Evolutionary conservation across 2,797 vertebrate genomes (phyloP), one percentile per base, ranked within the genome.

Genomic region (Melanotaenia trifasciata): DNA sequence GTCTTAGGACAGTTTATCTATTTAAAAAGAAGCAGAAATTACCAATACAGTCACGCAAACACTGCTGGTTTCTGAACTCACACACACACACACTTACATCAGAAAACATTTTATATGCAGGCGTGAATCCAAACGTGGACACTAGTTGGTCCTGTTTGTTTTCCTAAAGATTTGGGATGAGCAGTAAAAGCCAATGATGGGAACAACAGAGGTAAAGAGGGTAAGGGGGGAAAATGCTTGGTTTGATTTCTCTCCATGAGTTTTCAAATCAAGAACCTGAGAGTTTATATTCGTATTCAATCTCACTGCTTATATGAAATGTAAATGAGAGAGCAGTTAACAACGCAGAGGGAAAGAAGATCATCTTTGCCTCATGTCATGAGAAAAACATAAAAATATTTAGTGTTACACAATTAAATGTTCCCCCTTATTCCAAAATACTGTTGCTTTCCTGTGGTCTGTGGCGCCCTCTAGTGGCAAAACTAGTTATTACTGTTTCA

Each of bases 401-500:
- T 47, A 47, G 6, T 8, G 43, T 47, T 47, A n/a, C 20, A 47
- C 20, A 8, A n/a, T 3, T 10, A 53, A 53, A 13, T 28, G 24
- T 28, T 14, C n/a, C 22, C 3, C 11, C 4, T 53, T 24, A 11
- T 5, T 0, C n/a, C n/a, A 2, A 24, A 53, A 24, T 4, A 12
- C n/a, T 24, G 22, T 12, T 24, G 24, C 24, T 16, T 50, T 72
- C 4, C 18, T 65, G 32, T 67, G 85, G 87, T 81, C 67, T 92
- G 22, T 90, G 87, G 28, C 76, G 80, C 92, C 88, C 81, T 90
- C 92, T 91, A 67, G 65, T 89, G 92, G 80, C 5, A 0, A 1
- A 14, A 16, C 2, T 5, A 0, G 4, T 12, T 45, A 4, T 6
- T 7, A 20, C 14, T 3, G 20, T 38, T 14, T 0, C 22, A 6